Evolutionary conservation across 92 coral and sea anemone species (phyloP), one percentile per base, ranked within the genome.

Genomic region (Phymanthus crucifer): DNA sequence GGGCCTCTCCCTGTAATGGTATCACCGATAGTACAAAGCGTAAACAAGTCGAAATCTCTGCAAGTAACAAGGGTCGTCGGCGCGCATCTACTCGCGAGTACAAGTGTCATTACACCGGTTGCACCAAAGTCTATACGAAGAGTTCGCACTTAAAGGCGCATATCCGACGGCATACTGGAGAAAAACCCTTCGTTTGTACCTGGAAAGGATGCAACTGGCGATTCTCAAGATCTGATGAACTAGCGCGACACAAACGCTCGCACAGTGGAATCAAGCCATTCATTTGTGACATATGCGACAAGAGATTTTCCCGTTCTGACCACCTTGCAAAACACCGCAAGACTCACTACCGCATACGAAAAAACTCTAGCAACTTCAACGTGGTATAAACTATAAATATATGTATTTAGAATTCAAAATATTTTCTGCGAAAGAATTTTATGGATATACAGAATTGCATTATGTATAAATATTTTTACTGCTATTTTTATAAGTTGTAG

Each of bases 141-240:
- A 93, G 97, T 68, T 93, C 97, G 32, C 97, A 93, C 54, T 85
- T 93, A 16, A 93, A 93, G 69, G 97, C 97, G 32, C 97, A 93
- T 34, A 93, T 93, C 3, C 72, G 97, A 36, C 85, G 97, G 31
- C 97, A 93, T 33, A 93, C 97, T 1, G 97, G 97, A 31, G 97
- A 93, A 36, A 93, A 93, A 43, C 97, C 97, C 2, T 93, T 93
- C 67, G 92, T 89, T 27, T 93, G 97, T 37, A 93, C 97, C 32
- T 93, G 97, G 97, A 93, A 93, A 64, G 97, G 97, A 3, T 93
- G 97, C 31, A 84, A 90, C 56, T 93, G 97, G 97, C 80, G 93
- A 47, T 93, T 93, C 71, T 93, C 97, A 36, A 79, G 97, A 46
- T 93, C 97, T 5, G 97, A 93, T 43, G 97, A 93, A 78, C 83